Evolutionary conservation across 2,797 vertebrate genomes (phyloP).

Genomic region (Columba guinea): DNA sequence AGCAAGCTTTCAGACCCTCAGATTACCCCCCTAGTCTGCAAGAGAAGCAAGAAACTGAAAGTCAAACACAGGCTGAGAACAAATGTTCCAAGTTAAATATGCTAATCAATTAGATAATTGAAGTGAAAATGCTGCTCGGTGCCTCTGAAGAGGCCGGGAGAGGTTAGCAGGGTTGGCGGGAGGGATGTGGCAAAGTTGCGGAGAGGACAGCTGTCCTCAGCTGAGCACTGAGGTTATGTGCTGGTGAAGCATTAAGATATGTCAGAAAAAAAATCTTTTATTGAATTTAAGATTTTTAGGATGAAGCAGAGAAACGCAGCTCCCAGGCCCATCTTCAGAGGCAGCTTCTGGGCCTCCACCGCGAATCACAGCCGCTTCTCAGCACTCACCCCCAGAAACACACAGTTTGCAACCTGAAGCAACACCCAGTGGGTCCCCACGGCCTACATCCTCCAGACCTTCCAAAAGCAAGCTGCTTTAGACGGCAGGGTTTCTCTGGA

Average conservation of each 20-base stretch:
- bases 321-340: background rate
- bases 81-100: slow-evolving; percentile 41
- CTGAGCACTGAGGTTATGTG: rapidly evolving
- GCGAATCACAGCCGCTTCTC: background rate
- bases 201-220: background rate
- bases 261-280: background rate
- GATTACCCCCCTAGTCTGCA: background rate
- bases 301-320: background rate
- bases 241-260: background rate
- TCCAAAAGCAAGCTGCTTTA: background rate
- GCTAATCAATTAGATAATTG: slow-evolving; percentile 20
- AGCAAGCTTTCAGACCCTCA: background rate
- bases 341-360: background rate
- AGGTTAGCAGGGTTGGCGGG: background rate
- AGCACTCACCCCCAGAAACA: rapidly evolving
- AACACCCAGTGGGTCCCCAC: rapidly evolving
- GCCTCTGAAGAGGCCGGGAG: background rate
- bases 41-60: slow-evolving; percentile 43
- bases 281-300: background rate
- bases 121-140: background rate
- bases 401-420: background rate
- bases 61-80: slow-evolving; percentile 32
- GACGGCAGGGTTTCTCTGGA: rapidly evolving
- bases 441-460: background rate
- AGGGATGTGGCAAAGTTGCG: background rate